Percentiles rank a stretch among this genome's conserved stretches.
Evolutionary conservation across 2,797 vertebrate genomes (phyloP).

Genomic region (Scleropages formosus): DNA sequence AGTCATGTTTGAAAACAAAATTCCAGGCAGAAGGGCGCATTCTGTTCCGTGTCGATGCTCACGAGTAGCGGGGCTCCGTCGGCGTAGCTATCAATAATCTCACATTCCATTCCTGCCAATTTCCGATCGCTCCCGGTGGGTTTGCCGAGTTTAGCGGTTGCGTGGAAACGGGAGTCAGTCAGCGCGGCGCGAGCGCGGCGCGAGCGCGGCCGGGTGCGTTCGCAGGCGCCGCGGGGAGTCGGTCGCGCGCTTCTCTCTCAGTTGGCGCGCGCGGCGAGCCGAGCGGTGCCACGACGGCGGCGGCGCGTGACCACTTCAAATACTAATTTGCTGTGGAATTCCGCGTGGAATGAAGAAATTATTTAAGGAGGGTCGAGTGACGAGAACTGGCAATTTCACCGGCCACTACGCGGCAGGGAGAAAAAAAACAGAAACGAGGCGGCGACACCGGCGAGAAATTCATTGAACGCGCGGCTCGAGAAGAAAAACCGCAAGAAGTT

Average conservation of each 20-base stretch:
- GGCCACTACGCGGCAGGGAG: not conserved
- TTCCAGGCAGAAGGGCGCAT: no score
- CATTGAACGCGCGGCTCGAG: not conserved
- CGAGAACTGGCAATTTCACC: constrained; percentile 14
- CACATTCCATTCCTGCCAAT: constrained; percentile 35
- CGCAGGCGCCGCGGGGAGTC: constrained; percentile 33
- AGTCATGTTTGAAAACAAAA: no score
- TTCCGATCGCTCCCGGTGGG: constrained; percentile 42
- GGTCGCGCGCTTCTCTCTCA: no score
- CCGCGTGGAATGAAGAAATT: not conserved
- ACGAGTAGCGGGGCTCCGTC: no score
- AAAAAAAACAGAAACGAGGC: not conserved
- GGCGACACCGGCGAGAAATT: constrained; percentile 8
- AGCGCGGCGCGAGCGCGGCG: constrained; percentile 34
- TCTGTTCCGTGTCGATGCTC: no score
- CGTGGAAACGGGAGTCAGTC: constrained; percentile 68
- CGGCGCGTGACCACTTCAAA: not conserved
- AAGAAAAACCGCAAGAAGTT: constrained; percentile 17
- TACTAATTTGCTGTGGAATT: not conserved
- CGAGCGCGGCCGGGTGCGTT: constrained; percentile 44
- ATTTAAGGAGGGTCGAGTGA: not conserved
- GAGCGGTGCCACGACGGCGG: constrained; percentile 10
- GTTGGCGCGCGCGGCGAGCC: constrained; percentile 53
- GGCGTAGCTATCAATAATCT: constrained; percentile 31
- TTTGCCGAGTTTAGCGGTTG: constrained; percentile 59